Evolutionary conservation across 1,140 invertebrate species (phyloP).

Genomic region (Drosophila virilis): DNA sequence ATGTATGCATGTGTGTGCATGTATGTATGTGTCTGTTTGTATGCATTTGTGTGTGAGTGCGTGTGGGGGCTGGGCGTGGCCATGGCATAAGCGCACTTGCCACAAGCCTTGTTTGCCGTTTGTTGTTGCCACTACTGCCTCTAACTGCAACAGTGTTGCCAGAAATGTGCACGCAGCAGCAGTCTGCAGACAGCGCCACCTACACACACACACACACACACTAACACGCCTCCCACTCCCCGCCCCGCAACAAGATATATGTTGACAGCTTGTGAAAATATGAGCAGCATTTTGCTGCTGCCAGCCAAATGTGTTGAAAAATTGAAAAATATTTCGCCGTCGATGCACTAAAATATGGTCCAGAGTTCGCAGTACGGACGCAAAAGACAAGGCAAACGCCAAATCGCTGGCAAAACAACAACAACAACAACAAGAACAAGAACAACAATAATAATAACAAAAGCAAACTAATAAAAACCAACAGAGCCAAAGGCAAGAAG

Average conservation of each 20-base stretch:
- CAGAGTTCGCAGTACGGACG: constrained; percentile 4
- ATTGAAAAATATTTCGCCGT: constrained; percentile 81
- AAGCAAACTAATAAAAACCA: constrained; percentile 5
- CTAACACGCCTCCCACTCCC: neutral
- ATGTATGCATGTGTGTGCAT: neutral
- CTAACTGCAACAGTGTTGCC: constrained; percentile 65
- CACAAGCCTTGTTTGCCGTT: constrained; percentile 70
- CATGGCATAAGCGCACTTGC: constrained; percentile 42
- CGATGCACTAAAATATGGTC: constrained; percentile 79
- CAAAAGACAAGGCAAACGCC: constrained; percentile 21
- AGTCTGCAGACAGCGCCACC: neutral
- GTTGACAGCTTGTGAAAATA: constrained; percentile 79
- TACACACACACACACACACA: neutral
- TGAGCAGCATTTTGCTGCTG: constrained; percentile 79
- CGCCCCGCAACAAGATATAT: constrained; percentile 62
- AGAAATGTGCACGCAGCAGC: constrained; percentile 74
- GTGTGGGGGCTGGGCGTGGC: constrained; percentile 44
- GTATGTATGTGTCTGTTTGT: neutral
- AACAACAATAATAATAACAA: neutral
- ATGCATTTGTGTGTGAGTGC: neutral
- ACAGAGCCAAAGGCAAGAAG: constrained; percentile 10
- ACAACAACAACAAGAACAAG: constrained; percentile 20
- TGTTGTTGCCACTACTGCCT: constrained; percentile 31
- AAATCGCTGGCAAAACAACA: constrained; percentile 66
- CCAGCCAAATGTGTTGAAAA: constrained; percentile 82